A percentile compares a stretch with the other conserved stretches of the same genome.
Conservation (phyloP, 2,797 vertebrate species). For the Falco naumanni region DNA sequence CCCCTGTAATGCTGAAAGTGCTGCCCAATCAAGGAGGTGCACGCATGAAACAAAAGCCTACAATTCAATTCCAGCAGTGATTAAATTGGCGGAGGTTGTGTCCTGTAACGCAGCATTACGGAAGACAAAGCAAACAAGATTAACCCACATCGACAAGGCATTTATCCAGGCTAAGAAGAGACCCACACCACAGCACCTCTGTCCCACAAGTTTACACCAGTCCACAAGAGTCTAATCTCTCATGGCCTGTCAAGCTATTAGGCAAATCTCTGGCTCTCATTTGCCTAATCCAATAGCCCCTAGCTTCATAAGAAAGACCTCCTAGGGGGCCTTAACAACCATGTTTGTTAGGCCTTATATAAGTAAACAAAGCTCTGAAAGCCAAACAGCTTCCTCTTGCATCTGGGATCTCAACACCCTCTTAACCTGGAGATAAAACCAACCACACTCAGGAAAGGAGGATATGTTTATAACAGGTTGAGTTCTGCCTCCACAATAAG, state of each 20-base stretch:
- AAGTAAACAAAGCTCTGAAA: slow-evolving; percentile 83
- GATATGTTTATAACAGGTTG: neutral
- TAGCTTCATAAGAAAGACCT: slow-evolving; percentile 79
- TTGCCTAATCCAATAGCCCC: slow-evolving; percentile 86
- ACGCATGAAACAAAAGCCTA: neutral
- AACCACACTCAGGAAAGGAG: neutral
- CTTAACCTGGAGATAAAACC: slow-evolving; percentile 36
- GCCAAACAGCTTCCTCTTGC: slow-evolving; percentile 59
- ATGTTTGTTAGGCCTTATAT: slow-evolving; percentile 85
- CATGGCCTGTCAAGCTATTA: slow-evolving; percentile 82
- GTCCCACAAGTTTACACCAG: slow-evolving; percentile 74
- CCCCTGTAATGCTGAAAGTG: neutral
- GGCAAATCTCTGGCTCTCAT: slow-evolving; percentile 75
- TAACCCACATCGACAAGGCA: slow-evolving; percentile 82
- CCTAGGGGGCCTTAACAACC: slow-evolving; percentile 70
- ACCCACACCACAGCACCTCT: slow-evolving; percentile 63
- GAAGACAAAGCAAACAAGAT: slow-evolving; percentile 84
- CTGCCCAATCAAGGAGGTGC: neutral
- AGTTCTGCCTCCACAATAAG: slow-evolving; percentile 14
- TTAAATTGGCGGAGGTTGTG: neutral
- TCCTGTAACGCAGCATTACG: slow-evolving; percentile 66
- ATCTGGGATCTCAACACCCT: slow-evolving; percentile 24
- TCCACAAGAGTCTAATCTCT: slow-evolving; percentile 83
- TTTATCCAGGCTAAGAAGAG: slow-evolving; percentile 78
- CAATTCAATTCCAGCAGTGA: slow-evolving; percentile 24